Base-by-base conservation (phyloP, 2,797 vertebrate species). In the Acipenser ruthenus region DNA sequence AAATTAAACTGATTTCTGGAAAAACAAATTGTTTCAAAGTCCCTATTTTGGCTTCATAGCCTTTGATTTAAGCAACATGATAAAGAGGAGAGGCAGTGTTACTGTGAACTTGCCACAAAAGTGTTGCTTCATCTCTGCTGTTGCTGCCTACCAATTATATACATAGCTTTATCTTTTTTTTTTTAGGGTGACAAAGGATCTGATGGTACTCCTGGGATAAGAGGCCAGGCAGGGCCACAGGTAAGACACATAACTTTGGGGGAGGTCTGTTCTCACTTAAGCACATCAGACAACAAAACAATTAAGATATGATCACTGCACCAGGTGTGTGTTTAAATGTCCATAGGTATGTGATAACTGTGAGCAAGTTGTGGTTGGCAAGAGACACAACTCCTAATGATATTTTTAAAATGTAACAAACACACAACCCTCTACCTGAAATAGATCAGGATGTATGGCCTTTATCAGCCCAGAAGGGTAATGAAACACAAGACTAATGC, bases 401-500 rank as follows among this genome's bases (percentile, higher is more conserved):
- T 52, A 62, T 75, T 48, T 71, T 69, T 70, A 49, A 75, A 66
- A 65, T 67, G 68, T 68, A 71, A 78, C 82, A 68, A 79, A 73
- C 73, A 75, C 73, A 73, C 74, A 74, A 64, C 67, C 73, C 74
- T 69, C 77, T 77, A 67, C 64, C 69, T 75, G 60, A 77, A 80
- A 79, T 72, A 77, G 74, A 65, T 64, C 66, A 67, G 69, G 77
- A 81, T 73, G 70, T 59, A 68, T 56, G 70, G 73, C 70, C 71
- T 80, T 78, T 80, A 77, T 67, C 62, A 71, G 65, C 70, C 65
- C 71, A 74, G 72, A 70, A 69, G 83, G 78, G 76, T 82, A 79
- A 80, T 77, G 73, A 77, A 79, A 80, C 68, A 73, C 68, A 77
- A 79, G 77, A 78, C 72, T 71, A 78, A 72, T 71, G 73, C 61